Conservation (phyloP, 2,113 vertebrate genomes). For the Nibea albiflora region DNA sequence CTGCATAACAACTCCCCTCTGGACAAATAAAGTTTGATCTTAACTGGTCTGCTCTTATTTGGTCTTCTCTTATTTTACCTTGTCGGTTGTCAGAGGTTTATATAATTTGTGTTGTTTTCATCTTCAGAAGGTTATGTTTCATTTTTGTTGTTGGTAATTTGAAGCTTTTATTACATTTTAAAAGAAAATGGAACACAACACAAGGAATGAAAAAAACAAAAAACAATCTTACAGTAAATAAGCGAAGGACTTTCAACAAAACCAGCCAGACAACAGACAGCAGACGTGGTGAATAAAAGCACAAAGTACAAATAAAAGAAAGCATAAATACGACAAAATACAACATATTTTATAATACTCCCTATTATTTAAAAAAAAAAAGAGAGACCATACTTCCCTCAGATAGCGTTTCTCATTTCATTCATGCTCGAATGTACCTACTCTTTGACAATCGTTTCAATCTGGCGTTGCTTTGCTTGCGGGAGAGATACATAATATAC, state of each 20-base stretch:
- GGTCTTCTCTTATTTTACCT: not conserved
- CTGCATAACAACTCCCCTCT: too few species aligned
- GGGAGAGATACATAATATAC: not conserved
- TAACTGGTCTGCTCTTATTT: too few species aligned
- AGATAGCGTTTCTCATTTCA: not conserved
- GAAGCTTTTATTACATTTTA: not conserved
- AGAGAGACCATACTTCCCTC: not conserved
- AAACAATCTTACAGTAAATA: not conserved
- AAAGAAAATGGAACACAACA: not conserved
- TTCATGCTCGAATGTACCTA: not conserved
- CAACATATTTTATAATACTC: too few species aligned
- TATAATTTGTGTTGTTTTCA: not conserved
- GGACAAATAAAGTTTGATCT: too few species aligned
- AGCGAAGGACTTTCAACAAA: not conserved
- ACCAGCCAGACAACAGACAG: not conserved
- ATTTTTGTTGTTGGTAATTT: not conserved
- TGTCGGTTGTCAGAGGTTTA: too few species aligned
- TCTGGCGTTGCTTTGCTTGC: not conserved
- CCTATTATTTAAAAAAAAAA: not conserved
- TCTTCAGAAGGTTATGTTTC: not conserved
- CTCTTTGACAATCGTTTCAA: too few species aligned
- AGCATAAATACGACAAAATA: not conserved
- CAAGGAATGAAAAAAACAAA: not conserved
- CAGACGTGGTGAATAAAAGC: not conserved
- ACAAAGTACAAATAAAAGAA: not conserved